Conservation (phyloP, 2,113 vertebrate genomes). For the Coregonus clupeaformis region DNA sequence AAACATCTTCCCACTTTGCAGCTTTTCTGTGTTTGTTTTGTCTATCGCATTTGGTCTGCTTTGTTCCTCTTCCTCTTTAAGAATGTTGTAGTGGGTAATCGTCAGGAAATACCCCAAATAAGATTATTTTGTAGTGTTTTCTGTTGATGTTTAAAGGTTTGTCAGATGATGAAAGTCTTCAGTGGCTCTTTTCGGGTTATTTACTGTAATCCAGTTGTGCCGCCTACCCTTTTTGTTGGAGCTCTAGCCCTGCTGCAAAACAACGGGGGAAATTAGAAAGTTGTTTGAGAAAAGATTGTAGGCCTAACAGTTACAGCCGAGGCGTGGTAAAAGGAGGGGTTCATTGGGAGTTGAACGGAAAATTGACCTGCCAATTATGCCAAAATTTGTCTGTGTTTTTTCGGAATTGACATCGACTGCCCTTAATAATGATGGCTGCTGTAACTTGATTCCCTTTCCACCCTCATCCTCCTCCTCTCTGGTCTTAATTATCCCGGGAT, state of each 20-base stretch:
- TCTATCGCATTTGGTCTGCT: slow-evolving; percentile 10
- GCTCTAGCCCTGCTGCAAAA: neutral
- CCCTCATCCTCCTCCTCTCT: slow-evolving; percentile 3
- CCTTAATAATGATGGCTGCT: slow-evolving; percentile 14
- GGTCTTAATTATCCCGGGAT: slow-evolving; percentile 9
- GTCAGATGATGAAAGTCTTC: neutral
- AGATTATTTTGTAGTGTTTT: neutral
- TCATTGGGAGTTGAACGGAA: slow-evolving; percentile 19
- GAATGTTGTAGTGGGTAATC: slow-evolving; percentile 2
- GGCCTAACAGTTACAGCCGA: neutral
- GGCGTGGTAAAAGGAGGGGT: neutral
- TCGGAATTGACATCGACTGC: slow-evolving; percentile 14
- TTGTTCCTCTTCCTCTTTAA: slow-evolving; percentile 7
- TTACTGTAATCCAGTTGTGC: neutral
- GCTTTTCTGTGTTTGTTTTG: neutral
- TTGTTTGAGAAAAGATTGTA: slow-evolving; percentile 1
- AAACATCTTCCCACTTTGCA: neutral
- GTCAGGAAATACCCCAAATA: too few relatives aligned
- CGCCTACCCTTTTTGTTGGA: neutral
- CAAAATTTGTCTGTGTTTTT: slow-evolving; percentile 22
- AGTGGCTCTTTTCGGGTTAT: neutral
- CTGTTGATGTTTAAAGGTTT: neutral
- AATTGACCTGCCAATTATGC: slow-evolving; percentile 13
- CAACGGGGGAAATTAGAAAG: neutral
- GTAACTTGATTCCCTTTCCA: neutral